Conservation (phyloP, 2,113 vertebrate genomes). For the Chroicocephalus ridibundus region DNA sequence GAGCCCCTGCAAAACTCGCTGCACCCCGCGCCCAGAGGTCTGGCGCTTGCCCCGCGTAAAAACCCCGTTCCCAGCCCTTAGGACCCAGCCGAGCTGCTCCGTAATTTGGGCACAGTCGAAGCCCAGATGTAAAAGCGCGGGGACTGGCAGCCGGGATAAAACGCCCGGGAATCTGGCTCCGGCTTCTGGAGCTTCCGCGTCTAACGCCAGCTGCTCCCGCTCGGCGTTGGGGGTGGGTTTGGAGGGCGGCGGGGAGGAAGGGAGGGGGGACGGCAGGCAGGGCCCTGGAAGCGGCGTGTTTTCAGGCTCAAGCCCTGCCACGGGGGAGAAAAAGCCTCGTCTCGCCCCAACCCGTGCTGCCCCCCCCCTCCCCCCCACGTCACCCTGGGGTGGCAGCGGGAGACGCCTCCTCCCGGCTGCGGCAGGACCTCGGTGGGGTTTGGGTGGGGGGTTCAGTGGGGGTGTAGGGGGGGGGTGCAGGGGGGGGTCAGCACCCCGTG, state of each 20-base stretch:
- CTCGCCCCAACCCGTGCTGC: background rate
- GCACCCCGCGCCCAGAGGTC: background rate
- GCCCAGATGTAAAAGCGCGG: background rate
- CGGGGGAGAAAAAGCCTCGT: background rate
- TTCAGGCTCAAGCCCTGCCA: background rate
- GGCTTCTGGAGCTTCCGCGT: background rate
- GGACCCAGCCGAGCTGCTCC: background rate
- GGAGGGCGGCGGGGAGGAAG: background rate
- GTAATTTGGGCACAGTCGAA: background rate
- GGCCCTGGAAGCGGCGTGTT: background rate
- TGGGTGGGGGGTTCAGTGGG: background rate
- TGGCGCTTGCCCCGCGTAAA: background rate
- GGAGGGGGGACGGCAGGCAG: background rate
- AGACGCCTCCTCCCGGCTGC: background rate
- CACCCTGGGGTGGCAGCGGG: background rate
- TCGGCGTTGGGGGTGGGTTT: background rate
- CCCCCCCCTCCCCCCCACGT: no score
- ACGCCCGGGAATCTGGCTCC: background rate
- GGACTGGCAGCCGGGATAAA: background rate
- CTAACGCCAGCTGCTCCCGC: background rate
- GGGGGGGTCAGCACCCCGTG: no score
- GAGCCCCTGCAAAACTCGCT: background rate
- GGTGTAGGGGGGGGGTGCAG: background rate
- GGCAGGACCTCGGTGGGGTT: accelerated
- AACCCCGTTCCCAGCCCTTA: background rate